phyloP scores from a whole-genome alignment of 2,888 invertebrate species.

The Autographa pulchrina region DNA sequence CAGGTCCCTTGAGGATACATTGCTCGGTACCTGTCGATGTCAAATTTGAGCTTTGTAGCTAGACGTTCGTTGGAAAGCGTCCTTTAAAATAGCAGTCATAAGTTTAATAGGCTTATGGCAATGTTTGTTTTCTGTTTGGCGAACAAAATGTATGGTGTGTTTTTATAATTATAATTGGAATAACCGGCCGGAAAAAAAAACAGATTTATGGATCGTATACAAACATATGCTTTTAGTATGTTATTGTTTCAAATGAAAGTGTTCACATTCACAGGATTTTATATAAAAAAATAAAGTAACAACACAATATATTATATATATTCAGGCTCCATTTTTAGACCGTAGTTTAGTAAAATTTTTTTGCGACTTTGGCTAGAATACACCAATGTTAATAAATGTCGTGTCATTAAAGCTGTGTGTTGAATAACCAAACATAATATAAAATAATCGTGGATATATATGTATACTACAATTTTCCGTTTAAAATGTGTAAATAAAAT shows the following conservation, averaged over 20 bases:
- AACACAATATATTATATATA: too few relatives aligned
- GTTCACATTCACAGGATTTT: not conserved
- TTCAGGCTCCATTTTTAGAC: too few relatives aligned
- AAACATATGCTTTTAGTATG: not conserved
- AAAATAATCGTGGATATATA: not conserved
- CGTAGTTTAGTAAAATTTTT: too few relatives aligned
- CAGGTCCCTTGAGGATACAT: slow-evolving; percentile 59
- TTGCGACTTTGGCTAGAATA: too few relatives aligned
- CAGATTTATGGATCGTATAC: not conserved
- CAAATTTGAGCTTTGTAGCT: slow-evolving; percentile 34
- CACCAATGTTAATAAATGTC: too few relatives aligned
- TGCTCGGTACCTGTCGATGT: slow-evolving; percentile 39
- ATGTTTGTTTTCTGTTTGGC: too few relatives aligned
- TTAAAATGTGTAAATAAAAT: not conserved
- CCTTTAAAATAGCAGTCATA: slow-evolving; percentile 30
- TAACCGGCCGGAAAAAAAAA: not conserved
- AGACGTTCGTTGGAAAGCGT: slow-evolving; percentile 26
- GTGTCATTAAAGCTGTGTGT: too few relatives aligned
- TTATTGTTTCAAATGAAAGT: not conserved
- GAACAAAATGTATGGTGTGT: not conserved
- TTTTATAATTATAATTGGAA: not conserved
- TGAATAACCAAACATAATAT: too few relatives aligned
- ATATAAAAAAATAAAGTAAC: not conserved
- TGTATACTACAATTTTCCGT: not conserved
- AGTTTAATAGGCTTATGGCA: not conserved